phyloP scores from a whole-genome alignment of 2,888 invertebrate species.

The Quadriops clusia region DNA sequence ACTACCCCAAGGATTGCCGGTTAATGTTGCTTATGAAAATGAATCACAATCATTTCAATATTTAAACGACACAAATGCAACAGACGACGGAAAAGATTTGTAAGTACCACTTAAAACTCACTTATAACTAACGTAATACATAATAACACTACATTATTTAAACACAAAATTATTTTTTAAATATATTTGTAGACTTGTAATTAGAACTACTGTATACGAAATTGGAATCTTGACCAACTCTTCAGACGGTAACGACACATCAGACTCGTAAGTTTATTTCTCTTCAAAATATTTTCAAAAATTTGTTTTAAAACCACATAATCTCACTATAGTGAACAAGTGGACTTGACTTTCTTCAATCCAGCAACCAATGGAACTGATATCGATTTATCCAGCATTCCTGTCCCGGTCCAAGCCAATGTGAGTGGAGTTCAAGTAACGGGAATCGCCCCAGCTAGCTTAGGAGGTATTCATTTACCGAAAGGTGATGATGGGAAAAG shows the following conservation, averaged over 20 bases:
- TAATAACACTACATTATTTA: no score
- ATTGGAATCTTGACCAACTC: slow-evolving; percentile 47
- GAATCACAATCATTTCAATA: no score
- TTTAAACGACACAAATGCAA: background rate
- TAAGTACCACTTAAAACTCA: no score
- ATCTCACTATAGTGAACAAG: slow-evolving; percentile 34
- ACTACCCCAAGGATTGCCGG: no score
- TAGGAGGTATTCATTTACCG: slow-evolving; percentile 28
- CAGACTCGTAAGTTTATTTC: slow-evolving; percentile 27
- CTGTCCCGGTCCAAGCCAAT: slow-evolving; percentile 43
- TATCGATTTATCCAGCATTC: slow-evolving; percentile 42
- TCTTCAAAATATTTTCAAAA: background rate
- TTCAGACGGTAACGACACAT: slow-evolving; percentile 31
- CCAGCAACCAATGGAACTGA: slow-evolving; percentile 38
- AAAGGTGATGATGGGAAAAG: slow-evolving; percentile 17
- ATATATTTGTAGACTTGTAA: slow-evolving; percentile 38
- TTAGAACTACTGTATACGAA: slow-evolving; percentile 47
- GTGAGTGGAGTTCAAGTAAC: slow-evolving; percentile 42
- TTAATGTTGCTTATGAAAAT: no score
- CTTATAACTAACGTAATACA: no score
- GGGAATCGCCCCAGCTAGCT: slow-evolving; percentile 39
- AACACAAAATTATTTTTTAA: no score
- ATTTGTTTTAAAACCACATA: no score
- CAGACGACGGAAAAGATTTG: slow-evolving; percentile 6
- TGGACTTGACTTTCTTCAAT: slow-evolving; percentile 43